phyloP scores from a whole-genome alignment of 2,888 invertebrate genomes.

The Drosophila pseudotalamancana region DNA sequence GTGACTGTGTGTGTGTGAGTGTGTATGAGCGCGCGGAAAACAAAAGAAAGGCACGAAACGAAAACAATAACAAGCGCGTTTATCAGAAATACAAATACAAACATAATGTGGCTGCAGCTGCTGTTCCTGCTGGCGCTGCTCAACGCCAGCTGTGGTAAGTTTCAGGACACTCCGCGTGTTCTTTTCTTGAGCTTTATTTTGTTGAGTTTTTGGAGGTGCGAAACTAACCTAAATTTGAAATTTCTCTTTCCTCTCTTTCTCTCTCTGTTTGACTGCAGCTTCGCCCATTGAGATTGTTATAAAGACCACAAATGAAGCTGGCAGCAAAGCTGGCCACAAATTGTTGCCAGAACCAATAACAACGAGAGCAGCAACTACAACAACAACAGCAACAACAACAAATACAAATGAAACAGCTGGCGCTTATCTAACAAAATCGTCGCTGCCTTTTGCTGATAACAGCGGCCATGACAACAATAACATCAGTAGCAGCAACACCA shows the following conservation, averaged over 20 bases:
- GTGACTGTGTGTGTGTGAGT: conserved; percentile 12
- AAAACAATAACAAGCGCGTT: conserved; percentile 51
- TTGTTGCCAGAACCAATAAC: conserved; percentile 33
- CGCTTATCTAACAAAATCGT: conserved; percentile 66
- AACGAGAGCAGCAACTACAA: conserved; percentile 1
- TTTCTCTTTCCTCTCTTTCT: conserved; percentile 1
- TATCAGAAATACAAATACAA: conserved; percentile 30
- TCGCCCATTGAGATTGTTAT: conserved; percentile 71
- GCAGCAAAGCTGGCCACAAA: conserved; percentile 43
- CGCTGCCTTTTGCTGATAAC: conserved; percentile 64
- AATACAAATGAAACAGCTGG: conserved; percentile 67
- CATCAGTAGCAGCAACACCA: conserved; percentile 28
- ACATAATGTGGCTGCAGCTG: conserved; percentile 47
- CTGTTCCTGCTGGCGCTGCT: conserved; percentile 57
- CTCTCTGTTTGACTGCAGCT: conserved; percentile 42
- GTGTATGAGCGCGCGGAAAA: conserved; percentile 55
- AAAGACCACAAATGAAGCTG: conserved; percentile 55
- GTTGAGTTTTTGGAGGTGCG: conserved; percentile 31
- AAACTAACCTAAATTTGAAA: conserved; percentile 59
- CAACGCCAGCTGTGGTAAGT: conserved; percentile 51
- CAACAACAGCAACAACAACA: conserved; percentile 18
- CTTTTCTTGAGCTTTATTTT: background rate
- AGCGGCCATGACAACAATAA: conserved; percentile 65
- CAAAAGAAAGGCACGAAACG: conserved; percentile 64
- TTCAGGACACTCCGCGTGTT: conserved; percentile 15